Evolutionary conservation across 2,797 vertebrate genomes (phyloP), one percentile per base, ranked within the genome.

Genomic region (Triplophysa yarkandensis): DNA sequence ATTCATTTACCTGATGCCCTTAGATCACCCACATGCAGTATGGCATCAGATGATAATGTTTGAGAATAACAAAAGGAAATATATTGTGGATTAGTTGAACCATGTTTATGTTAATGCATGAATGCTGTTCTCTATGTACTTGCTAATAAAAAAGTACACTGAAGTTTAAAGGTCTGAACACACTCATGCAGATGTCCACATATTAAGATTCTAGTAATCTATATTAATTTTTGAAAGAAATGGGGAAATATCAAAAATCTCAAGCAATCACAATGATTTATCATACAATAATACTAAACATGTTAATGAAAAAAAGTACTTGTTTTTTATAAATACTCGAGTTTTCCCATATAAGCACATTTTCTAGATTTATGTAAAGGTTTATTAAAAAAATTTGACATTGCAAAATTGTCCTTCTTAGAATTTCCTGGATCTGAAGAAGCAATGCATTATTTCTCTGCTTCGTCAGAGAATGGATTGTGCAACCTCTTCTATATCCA

Each of bases 1-100:
- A 52, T 79, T 75, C 55, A 72, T 50, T 60, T 44, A 64, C 10
- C 6, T 46, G 41, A 60, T 54, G 9, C 54, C 41, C 28, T 32
- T 44, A 39, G 46, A 68, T 36, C 16, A 4, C 74, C 25, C 43
- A 73, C 68, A 67, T n/a, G 21, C 30, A 39, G 25, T 46, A 30
- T 61, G 46, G 17, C 23, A 65, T 62, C 25, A 39, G 44, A 58
- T 3, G 2, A 34, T 9, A 50, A 32, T 48, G 23, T 28, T 50
- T 16, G 32, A 62, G 46, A 16, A 70, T 68, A 25, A 54, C 3
- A 41, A 7, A 14, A n/a, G 3, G 43, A 65, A 21, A 14, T 34
- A 13, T 67, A 4, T 1, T 36, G 13, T 25, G 23, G 4, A 13
- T 50, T 50, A 21, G 19, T 25, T 54, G 1, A 44, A 46, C 8